Conservation (phyloP, 1,140 invertebrate species). For the Zaprionus kolodkinae region DNA sequence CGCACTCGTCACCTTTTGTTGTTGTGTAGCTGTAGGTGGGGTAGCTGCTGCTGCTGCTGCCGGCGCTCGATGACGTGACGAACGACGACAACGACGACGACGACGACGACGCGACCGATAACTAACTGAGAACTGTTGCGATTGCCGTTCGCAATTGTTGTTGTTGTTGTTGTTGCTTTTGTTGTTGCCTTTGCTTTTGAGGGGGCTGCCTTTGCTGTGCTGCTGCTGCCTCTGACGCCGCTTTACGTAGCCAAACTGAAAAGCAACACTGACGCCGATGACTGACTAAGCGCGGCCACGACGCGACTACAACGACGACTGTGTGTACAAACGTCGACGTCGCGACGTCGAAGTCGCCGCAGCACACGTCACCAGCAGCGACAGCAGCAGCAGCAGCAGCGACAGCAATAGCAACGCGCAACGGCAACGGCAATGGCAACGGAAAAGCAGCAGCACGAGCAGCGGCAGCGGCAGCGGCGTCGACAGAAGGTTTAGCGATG, state of each 20-base stretch:
- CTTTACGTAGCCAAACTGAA: constrained; percentile 69
- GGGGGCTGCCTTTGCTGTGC: constrained; percentile 42
- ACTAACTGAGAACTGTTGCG: constrained; percentile 40
- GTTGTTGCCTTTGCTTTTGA: constrained; percentile 13
- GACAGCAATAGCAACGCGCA: constrained; percentile 14
- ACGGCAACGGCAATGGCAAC: constrained; percentile 18
- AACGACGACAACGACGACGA: constrained; percentile 13
- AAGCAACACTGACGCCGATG: constrained; percentile 63
- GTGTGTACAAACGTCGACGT: constrained; percentile 33
- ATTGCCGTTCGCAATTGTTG: constrained; percentile 30
- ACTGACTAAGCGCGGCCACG: constrained; percentile 71
- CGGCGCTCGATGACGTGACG: constrained; percentile 47
- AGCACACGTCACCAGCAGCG: constrained; percentile 61
- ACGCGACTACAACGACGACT: constrained; percentile 39
- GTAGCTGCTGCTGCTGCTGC: constrained; percentile 22
- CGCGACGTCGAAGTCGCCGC: constrained; percentile 19
- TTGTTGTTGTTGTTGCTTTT: constrained; percentile 13
- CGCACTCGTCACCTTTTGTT: constrained; percentile 58
- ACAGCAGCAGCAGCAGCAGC: neutral
- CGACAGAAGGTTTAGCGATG: constrained; percentile 23
- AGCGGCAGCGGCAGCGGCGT: neutral
- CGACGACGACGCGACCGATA: constrained; percentile 42
- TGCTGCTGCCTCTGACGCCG: constrained; percentile 59
- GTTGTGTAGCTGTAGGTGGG: constrained; percentile 6
- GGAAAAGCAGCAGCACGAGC: constrained; percentile 24